These are phyloP conservation scores for Hylaea fasciaria DNA, from an alignment of 2,888 invertebrate genomes.

Conservation along the genomic window DNA sequence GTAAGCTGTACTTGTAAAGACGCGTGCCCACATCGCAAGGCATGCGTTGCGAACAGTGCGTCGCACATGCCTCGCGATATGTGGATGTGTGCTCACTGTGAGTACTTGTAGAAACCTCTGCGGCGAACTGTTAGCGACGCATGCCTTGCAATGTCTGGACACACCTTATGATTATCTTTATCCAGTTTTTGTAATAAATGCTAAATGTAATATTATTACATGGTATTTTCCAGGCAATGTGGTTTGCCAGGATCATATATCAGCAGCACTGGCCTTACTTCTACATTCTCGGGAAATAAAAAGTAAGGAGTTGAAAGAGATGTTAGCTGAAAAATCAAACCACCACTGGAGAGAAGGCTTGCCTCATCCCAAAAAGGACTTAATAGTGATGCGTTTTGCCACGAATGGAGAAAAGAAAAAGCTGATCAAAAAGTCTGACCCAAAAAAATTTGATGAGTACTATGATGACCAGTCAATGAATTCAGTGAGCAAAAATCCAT, in stretches of 20 bases:
- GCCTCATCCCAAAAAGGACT: conserved; percentile 87
- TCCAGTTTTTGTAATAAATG: no score
- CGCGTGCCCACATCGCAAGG: no score
- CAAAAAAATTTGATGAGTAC: conserved; percentile 51
- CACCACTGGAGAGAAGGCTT: conserved; percentile 91
- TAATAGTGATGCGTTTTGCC: conserved; percentile 90
- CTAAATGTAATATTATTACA: no score
- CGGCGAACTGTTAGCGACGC: no score
- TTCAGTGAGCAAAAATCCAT: conserved; percentile 86
- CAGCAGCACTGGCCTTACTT: conserved; percentile 85
- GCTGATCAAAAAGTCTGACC: conserved; percentile 77
- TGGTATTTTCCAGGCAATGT: conserved; percentile 84
- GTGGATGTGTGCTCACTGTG: no score
- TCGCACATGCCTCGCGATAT: no score
- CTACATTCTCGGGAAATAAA: conserved; percentile 83
- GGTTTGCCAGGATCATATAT: conserved; percentile 86
- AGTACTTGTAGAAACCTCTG: no score
- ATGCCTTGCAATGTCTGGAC: no score
- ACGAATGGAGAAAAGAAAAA: conserved; percentile 89
- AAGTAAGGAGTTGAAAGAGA: conserved; percentile 67
- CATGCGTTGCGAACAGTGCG: no score
- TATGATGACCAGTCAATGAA: conserved; percentile 62
- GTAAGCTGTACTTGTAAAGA: conserved; percentile 40
- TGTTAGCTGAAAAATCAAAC: conserved; percentile 82
- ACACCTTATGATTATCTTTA: no score